Conservation (phyloP, 2,113 vertebrate genomes). For the Tympanuchus pallidicinctus region DNA sequence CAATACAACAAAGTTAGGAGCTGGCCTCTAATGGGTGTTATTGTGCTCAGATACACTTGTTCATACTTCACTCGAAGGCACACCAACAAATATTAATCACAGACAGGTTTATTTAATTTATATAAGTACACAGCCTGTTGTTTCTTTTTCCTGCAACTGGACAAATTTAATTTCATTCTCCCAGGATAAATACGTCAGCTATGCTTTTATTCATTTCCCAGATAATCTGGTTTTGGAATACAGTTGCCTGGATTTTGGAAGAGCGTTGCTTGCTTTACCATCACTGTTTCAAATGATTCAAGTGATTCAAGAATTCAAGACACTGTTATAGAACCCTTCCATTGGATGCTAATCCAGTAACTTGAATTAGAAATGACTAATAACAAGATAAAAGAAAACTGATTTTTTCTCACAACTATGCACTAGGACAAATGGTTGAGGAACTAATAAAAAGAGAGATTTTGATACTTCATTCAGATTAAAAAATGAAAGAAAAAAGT, state of each 20-base stretch:
- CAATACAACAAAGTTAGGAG: neutral
- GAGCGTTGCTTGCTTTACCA: neutral
- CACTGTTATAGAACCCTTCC: neutral
- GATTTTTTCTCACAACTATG: neutral
- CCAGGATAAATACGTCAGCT: neutral
- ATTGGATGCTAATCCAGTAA: neutral
- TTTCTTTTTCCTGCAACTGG: neutral
- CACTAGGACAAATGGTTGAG: slow-evolving; percentile 16
- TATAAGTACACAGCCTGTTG: neutral
- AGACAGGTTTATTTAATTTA: neutral
- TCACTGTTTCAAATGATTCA: neutral
- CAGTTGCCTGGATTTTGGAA: neutral
- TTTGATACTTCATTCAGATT: neutral
- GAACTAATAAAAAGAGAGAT: neutral
- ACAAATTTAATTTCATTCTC: neutral
- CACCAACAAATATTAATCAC: neutral
- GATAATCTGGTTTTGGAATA: neutral
- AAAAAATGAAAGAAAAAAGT: neutral
- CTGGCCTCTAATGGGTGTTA: neutral
- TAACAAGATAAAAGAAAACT: neutral
- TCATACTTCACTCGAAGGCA: neutral
- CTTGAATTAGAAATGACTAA: neutral
- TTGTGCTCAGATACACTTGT: neutral
- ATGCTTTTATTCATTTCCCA: neutral
- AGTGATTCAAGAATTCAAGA: neutral